A percentile compares a stretch with the other conserved stretches of the same genome.
Evolutionary conservation across 2,888 invertebrate species (phyloP).

Genomic region (Campaea margaritaria): DNA sequence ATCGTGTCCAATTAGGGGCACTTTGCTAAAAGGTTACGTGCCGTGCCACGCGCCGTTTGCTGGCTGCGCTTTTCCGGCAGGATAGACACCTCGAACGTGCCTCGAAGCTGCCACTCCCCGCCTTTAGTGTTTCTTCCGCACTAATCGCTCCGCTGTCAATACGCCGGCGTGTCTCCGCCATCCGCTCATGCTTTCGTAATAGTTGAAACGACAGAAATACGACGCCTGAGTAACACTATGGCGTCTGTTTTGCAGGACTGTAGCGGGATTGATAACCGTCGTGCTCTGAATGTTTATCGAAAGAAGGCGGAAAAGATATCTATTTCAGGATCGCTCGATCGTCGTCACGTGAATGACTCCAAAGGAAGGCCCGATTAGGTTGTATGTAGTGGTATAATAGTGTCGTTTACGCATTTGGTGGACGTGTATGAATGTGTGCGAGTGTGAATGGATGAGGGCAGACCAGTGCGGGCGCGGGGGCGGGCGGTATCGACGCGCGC

Average conservation of each 20-base stretch:
- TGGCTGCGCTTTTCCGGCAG: conserved; percentile 41
- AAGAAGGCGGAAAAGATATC: conserved; percentile 12
- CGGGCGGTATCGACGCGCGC: conserved; percentile 77
- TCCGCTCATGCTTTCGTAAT: conserved; percentile 26
- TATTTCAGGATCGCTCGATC: conserved; percentile 30
- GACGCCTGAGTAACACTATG: conserved; percentile 35
- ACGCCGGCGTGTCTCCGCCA: conserved; percentile 30
- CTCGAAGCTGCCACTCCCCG: conserved; percentile 40
- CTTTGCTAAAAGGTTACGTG: conserved; percentile 44
- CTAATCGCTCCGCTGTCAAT: conserved; percentile 49
- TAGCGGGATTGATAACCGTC: conserved; percentile 36
- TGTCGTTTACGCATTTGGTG: conserved; percentile 38
- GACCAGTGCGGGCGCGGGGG: conserved; percentile 49
- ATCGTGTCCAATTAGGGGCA: conserved; percentile 44
- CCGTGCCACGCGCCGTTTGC: conserved; percentile 31
- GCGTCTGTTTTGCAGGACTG: conserved; percentile 38
- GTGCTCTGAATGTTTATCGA: conserved; percentile 35
- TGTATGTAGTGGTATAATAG: conserved; percentile 40
- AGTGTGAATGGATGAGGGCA: conserved; percentile 76
- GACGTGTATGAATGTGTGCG: conserved; percentile 60
- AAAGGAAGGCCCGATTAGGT: conserved; percentile 10
- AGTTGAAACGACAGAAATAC: conserved; percentile 37
- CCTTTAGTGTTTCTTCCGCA: conserved; percentile 43
- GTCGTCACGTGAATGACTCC: conserved; percentile 17
- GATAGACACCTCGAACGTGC: conserved; percentile 50